Conservation (phyloP, 1,140 invertebrate species). For the Pseudomyrmex sp. region DNA sequence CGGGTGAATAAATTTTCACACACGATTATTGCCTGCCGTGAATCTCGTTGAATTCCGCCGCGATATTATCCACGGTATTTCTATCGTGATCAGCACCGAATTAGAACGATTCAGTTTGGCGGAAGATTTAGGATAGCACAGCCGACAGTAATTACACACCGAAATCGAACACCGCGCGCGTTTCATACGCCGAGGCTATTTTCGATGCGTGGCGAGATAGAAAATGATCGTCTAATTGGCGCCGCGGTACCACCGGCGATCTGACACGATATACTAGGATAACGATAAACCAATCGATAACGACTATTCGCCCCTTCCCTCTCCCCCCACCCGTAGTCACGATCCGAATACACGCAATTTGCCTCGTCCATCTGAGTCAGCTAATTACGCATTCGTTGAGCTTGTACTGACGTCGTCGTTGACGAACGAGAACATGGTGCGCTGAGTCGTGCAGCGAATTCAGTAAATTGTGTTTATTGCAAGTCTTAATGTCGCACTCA, state of each 20-base stretch:
- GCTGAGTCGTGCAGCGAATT: background rate
- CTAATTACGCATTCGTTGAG: conserved; percentile 33
- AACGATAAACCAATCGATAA: conserved; percentile 18
- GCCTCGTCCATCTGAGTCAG: conserved; percentile 36
- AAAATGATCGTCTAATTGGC: conserved; percentile 52
- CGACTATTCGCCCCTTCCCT: background rate
- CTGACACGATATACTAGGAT: conserved; percentile 18
- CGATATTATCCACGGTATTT: background rate
- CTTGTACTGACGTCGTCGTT: conserved; percentile 5
- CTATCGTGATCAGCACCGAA: conserved; percentile 28
- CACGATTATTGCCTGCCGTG: conserved; percentile 25
- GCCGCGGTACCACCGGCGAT: conserved; percentile 5
- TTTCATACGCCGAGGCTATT: conserved; percentile 22
- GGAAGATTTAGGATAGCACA: conserved; percentile 43
- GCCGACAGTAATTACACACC: conserved; percentile 31
- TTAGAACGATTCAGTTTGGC: conserved; percentile 47
- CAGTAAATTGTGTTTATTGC: no score
- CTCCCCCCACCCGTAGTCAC: background rate
- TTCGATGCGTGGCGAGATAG: conserved; percentile 36
- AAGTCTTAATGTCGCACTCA: no score
- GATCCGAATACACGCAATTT: conserved; percentile 33
- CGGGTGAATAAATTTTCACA: conserved; percentile 34
- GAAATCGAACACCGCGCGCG: conserved; percentile 21
- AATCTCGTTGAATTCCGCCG: conserved; percentile 36
- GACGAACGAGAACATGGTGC: background rate